These are phyloP conservation scores for Oncorhynchus nerka DNA, from an alignment of 2,113 vertebrate genomes.

Conservation along the genomic window DNA sequence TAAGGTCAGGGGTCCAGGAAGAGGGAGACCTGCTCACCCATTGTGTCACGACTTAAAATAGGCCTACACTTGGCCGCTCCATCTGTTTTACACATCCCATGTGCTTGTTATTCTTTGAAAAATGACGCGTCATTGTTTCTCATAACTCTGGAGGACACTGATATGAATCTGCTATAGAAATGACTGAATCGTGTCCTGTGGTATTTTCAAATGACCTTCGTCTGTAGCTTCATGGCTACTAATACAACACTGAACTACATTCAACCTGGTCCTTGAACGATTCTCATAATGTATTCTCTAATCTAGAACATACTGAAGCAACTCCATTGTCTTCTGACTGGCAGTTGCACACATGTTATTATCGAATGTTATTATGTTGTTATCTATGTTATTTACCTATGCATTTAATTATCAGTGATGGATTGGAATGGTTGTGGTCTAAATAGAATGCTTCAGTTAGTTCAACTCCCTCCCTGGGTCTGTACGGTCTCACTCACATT, in stretches of 20 bases:
- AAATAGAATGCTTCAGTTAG: not conserved
- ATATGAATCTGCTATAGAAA: not conserved
- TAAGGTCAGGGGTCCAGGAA: conserved; percentile 34
- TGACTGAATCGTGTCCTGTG: not conserved
- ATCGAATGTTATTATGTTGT: too few relatives aligned
- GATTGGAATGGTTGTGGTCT: not conserved
- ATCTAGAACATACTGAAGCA: conserved; percentile 11
- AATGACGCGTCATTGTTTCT: conserved; percentile 11
- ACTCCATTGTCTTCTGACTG: conserved; percentile 29
- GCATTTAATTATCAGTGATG: not conserved
- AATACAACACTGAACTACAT: not conserved
- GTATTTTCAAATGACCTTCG: too few relatives aligned
- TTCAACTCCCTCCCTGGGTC: not conserved
- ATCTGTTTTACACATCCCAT: conserved; percentile 28
- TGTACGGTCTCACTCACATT: conserved; percentile 57
- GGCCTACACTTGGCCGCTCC: conserved; percentile 20
- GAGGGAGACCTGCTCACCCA: too few relatives aligned
- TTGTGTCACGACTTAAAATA: conserved; percentile 44
- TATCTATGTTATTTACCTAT: not conserved
- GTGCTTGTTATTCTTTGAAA: conserved; percentile 19
- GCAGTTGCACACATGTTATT: not conserved
- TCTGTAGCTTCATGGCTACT: not conserved
- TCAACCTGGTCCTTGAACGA: not conserved
- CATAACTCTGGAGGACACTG: not conserved
- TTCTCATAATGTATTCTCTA: not conserved